Evolutionary conservation across 1,140 invertebrate genomes (phyloP).

Genomic region (Melipona quadrifasciata): DNA sequence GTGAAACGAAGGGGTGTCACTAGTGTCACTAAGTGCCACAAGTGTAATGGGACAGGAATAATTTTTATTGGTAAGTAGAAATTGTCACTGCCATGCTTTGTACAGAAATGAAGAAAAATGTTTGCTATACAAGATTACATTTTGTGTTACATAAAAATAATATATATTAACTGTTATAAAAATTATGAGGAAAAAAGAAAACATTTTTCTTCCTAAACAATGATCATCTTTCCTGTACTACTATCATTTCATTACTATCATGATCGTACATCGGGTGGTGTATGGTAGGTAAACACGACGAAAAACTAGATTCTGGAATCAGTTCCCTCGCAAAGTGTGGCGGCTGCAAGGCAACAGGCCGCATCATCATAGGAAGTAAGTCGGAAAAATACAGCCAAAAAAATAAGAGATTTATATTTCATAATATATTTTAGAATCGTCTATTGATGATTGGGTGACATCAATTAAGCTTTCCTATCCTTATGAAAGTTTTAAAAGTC

Average conservation of each 20-base stretch:
- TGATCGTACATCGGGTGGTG: slow-evolving; percentile 79
- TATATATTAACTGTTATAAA: background rate
- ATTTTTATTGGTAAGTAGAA: slow-evolving; percentile 87
- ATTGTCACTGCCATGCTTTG: background rate
- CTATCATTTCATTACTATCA: slow-evolving; percentile 78
- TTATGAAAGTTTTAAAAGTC: background rate
- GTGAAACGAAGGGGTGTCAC: slow-evolving; percentile 91
- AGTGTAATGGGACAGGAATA: slow-evolving; percentile 93
- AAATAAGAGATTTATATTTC: slow-evolving; percentile 66
- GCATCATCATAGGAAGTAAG: slow-evolving; percentile 80
- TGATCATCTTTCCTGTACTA: slow-evolving; percentile 69
- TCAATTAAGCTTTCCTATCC: background rate
- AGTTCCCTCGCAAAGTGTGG: slow-evolving; percentile 79
- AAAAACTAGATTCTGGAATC: slow-evolving; percentile 80
- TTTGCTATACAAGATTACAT: slow-evolving; percentile 22
- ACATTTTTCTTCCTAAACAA: slow-evolving; percentile 56
- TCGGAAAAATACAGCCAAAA: slow-evolving; percentile 75
- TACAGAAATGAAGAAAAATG: slow-evolving; percentile 55
- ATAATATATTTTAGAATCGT: slow-evolving; percentile 22
- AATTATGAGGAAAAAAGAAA: background rate
- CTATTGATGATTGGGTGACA: background rate
- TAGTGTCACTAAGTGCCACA: slow-evolving; percentile 92
- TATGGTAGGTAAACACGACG: slow-evolving; percentile 80
- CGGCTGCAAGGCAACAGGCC: slow-evolving; percentile 79
- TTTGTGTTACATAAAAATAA: background rate